Percentiles rank a stretch among this genome's conserved stretches.
Conservation (phyloP, 2,797 vertebrate genomes). For the Scolopax rusticola region DNA sequence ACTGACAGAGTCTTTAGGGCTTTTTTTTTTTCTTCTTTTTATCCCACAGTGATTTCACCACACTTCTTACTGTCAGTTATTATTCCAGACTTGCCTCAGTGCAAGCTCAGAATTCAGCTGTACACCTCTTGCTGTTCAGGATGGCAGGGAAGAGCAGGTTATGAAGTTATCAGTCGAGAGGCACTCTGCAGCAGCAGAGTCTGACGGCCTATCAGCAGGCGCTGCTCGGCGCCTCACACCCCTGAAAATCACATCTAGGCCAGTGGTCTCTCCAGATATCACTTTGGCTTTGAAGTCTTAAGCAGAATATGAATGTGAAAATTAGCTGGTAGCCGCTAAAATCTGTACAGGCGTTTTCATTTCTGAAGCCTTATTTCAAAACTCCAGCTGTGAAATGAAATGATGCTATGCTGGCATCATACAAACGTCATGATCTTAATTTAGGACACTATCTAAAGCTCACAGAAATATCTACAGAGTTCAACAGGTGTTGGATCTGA, state of each 20-base stretch:
- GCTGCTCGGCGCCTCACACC: not conserved
- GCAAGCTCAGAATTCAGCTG: not conserved
- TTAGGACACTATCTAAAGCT: not conserved
- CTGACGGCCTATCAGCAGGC: not conserved
- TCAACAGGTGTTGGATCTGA: not conserved
- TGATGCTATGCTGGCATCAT: not conserved
- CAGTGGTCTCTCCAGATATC: not conserved
- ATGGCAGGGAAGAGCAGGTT: not conserved
- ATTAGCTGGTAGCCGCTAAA: not conserved
- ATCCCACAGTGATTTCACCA: not conserved
- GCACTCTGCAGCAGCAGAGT: not conserved
- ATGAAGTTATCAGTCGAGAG: not conserved
- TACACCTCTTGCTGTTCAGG: not conserved
- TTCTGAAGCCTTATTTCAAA: conserved; percentile 9
- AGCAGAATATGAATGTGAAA: conserved; percentile 10
- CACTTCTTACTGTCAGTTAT: conserved; percentile 7
- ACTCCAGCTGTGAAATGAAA: conserved; percentile 31
- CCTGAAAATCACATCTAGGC: not conserved
- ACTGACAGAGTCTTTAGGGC: not conserved
- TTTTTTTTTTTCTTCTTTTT: not conserved
- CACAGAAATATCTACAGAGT: not conserved
- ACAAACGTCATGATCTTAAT: not conserved
- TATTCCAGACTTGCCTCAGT: not conserved
- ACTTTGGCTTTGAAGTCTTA: conserved; percentile 28
- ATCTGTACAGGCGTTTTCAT: not conserved